A percentile compares a stretch with the other conserved stretches of the same genome.
Evolutionary conservation across 1,140 invertebrate species (phyloP).

Genomic region (Phortica variegata): DNA sequence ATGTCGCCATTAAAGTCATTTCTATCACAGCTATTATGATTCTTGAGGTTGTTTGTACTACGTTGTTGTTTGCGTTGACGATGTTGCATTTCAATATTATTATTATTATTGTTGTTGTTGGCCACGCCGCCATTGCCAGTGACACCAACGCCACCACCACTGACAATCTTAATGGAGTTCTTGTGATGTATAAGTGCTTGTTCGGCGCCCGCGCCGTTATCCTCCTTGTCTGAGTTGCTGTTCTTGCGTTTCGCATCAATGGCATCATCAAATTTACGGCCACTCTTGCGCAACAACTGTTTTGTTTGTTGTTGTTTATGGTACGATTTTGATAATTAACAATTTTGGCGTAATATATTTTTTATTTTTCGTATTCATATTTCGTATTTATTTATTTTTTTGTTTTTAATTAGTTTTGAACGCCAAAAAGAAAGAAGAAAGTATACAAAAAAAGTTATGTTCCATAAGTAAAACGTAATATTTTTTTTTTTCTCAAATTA

Average conservation of each 20-base stretch:
- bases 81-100: slow-evolving; percentile 46
- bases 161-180: slow-evolving; percentile 7
- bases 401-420: slow-evolving; percentile 10
- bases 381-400: too few species aligned
- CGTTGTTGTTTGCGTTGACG: slow-evolving; percentile 46
- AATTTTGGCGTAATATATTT: too few species aligned
- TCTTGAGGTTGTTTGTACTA: slow-evolving; percentile 21
- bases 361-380: slow-evolving; percentile 9
- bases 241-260: slow-evolving; percentile 50
- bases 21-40: slow-evolving; percentile 46
- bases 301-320: not conserved
- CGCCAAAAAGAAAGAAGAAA: slow-evolving; percentile 34
- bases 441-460: slow-evolving; percentile 38
- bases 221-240: slow-evolving; percentile 54
- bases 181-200: slow-evolving; percentile 33
- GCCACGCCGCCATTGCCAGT: not conserved
- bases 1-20: slow-evolving; percentile 36
- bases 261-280: slow-evolving; percentile 34
- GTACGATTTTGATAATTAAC: too few species aligned
- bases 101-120: slow-evolving; percentile 10
- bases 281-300: slow-evolving; percentile 40
- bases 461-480: slow-evolving; percentile 30
- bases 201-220: slow-evolving; percentile 31
- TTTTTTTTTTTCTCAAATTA: slow-evolving; percentile 60
- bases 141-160: not conserved